phyloP scores from a whole-genome alignment of 2,113 vertebrate species.

The Urocolius indicus region DNA sequence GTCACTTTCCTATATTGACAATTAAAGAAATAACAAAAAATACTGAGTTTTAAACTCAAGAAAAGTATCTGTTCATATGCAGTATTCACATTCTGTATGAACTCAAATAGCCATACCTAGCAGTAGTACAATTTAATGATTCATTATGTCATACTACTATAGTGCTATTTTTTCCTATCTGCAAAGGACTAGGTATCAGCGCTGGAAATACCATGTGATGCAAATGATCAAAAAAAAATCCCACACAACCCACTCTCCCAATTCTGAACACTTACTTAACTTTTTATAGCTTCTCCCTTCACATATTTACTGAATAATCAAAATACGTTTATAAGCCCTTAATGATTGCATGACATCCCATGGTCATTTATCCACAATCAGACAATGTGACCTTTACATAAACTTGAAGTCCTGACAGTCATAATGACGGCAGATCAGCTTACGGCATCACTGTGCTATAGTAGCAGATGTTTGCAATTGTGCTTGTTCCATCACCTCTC shows the following conservation, averaged over 20 bases:
- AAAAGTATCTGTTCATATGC: not conserved
- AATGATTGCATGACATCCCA: not conserved
- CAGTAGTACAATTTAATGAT: not conserved
- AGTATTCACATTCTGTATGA: not conserved
- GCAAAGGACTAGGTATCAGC: not conserved
- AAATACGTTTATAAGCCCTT: not conserved
- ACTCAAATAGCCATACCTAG: not conserved
- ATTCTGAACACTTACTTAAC: not conserved
- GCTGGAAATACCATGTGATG: not conserved
- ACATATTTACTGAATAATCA: not conserved
- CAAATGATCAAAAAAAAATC: not conserved
- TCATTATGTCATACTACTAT: not conserved
- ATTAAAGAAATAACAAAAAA: not conserved
- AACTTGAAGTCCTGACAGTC: not conserved
- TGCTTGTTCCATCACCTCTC: slow-evolving; percentile 9
- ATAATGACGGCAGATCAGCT: not conserved
- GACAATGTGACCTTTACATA: slow-evolving; percentile 18
- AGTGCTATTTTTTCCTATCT: not conserved
- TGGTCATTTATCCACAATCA: not conserved
- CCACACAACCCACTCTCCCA: not conserved
- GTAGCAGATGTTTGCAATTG: slow-evolving; percentile 40
- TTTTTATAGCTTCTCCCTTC: not conserved
- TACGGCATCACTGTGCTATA: not conserved
- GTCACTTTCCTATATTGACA: not conserved
- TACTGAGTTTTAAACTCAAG: not conserved